These are phyloP conservation scores for Phrynosoma platyrhinos DNA, from an alignment of 2,113 vertebrate genomes.

Conservation along the genomic window DNA sequence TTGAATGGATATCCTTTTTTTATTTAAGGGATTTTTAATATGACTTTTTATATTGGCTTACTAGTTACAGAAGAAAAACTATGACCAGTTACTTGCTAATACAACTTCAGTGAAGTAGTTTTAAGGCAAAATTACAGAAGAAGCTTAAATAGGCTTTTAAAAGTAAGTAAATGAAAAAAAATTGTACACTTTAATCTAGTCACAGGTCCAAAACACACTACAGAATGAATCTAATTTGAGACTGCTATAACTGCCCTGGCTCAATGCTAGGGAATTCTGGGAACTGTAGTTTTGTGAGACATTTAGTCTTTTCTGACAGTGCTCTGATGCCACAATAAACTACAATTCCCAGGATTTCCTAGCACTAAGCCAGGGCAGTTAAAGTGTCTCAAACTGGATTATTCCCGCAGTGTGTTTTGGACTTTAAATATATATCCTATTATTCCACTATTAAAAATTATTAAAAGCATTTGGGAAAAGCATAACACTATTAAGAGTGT, in stretches of 20 bases:
- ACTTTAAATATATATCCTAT: neutral
- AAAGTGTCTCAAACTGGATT: no score
- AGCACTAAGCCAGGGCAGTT: no score
- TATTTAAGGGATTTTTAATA: neutral
- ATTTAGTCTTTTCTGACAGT: no score
- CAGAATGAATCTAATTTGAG: no score
- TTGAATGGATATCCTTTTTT: neutral
- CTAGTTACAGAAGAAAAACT: neutral
- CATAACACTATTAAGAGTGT: neutral
- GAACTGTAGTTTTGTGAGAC: no score
- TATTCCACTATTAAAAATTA: neutral
- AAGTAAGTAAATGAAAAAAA: neutral
- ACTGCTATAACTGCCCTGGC: no score
- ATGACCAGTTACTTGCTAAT: neutral
- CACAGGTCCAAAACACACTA: no score
- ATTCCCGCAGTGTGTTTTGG: no score
- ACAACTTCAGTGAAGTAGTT: neutral
- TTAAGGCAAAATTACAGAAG: neutral
- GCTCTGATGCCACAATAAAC: no score
- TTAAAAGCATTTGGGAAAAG: no score
- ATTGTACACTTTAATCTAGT: neutral
- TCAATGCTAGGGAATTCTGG: no score
- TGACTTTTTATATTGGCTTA: neutral
- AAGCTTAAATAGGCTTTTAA: neutral
- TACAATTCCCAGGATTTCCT: no score